Conservation (phyloP, 2,888 invertebrate species). For the Lasius fuliginosus region DNA sequence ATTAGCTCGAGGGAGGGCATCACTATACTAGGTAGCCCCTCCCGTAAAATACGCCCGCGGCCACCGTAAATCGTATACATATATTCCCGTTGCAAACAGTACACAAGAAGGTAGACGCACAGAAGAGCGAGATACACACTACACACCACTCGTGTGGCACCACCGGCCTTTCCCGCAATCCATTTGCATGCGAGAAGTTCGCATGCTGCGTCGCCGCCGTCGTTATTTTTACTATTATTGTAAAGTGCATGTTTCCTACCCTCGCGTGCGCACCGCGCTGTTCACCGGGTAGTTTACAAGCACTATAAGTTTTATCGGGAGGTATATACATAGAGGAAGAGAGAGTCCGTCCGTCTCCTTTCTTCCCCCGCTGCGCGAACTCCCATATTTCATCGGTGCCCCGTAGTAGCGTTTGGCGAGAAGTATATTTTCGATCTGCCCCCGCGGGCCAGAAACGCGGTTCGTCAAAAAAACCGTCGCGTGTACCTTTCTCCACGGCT, state of each 20-base stretch:
- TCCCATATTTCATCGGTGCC: slow-evolving; percentile 20
- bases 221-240: slow-evolving; percentile 82
- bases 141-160: background rate
- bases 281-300: slow-evolving; percentile 75
- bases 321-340: slow-evolving; percentile 5
- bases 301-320: slow-evolving; percentile 76
- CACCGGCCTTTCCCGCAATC: slow-evolving; percentile 72
- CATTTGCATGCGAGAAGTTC: slow-evolving; percentile 80
- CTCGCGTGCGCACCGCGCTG: slow-evolving; percentile 75
- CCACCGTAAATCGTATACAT: slow-evolving; percentile 61
- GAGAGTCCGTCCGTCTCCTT: slow-evolving; percentile 15
- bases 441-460: background rate
- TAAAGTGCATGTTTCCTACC: slow-evolving; percentile 79
- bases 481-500: background rate
- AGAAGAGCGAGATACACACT: slow-evolving; percentile 21
- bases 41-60: slow-evolving; percentile 65
- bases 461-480: slow-evolving; percentile 20
- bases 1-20: slow-evolving; percentile 6
- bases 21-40: slow-evolving; percentile 55
- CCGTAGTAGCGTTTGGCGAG: slow-evolving; percentile 16
- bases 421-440: slow-evolving; percentile 12
- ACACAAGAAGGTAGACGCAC: slow-evolving; percentile 35
- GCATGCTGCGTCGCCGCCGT: slow-evolving; percentile 75
- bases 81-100: slow-evolving; percentile 63
- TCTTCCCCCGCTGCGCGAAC: slow-evolving; percentile 10